Evolutionary conservation across 1,140 invertebrate species (phyloP), one percentile per base, ranked within the genome.

Genomic region (Papilio helenus): DNA sequence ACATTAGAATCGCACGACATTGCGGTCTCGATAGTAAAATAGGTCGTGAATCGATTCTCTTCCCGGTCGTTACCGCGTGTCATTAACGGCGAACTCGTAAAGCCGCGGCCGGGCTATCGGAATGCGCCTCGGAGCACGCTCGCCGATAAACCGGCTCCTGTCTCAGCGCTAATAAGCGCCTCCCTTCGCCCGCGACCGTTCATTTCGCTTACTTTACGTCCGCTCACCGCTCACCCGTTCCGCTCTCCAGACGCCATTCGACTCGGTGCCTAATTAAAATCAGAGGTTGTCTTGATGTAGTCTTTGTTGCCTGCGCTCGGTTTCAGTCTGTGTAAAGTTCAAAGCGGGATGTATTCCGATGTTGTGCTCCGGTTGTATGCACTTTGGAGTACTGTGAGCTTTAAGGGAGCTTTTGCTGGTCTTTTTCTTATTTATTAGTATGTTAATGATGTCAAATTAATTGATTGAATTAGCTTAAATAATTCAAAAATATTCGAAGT

Each of bases 11-110:
- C 72, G 72, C 71, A 72, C 49, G 55, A 61, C 55, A 77, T 77
- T 77, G 79, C 74, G 81, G 73, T 58, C 18, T 61, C 85, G 80
- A 88, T 87, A 88, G 83, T 92, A 87, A 90, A 90, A 84, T 82
- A 65, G 84, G 85, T 87, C 85, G 86, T 86, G 88, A 88, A 88
- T 90, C 87, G 90, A 88, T 89, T 93, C 90, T 89, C 90, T 91
- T 89, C 89, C 89, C 88, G 89, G 88, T 93, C 87, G 87, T 90
- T 82, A 88, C 83, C 82, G 86, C 80, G 80, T 90, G 88, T 91
- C 90, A 91, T 91, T 91, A 92, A 90, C 83, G 80, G 81, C 55
- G 39, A 77, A 80, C 72, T 88, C 87, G 88, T 91, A 92, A 92
- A 92, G 34, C 86, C 86, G 84, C 86, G 88, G 89, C 87, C 85